phyloP scores from a whole-genome alignment of 2,888 invertebrate species.

The Callyntrura sp. region DNA sequence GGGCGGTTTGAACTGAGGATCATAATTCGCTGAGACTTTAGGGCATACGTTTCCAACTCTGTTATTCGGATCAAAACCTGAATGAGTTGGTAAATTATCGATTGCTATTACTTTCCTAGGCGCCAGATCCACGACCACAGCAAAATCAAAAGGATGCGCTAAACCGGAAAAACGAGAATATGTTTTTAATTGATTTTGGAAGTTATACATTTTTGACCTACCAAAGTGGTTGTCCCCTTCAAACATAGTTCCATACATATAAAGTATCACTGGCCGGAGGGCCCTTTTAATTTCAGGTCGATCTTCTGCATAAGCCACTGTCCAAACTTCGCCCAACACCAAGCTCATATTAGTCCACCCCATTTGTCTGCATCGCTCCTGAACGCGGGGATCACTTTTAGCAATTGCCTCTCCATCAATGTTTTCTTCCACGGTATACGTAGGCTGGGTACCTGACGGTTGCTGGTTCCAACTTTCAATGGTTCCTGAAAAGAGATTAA shows the following conservation, averaged over 20 bases:
- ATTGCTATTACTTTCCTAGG: conserved; percentile 55
- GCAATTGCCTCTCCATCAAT: neutral
- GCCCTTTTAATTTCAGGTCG: neutral
- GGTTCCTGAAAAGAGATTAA: conserved; percentile 27
- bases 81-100: conserved; percentile 72
- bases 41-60: conserved; percentile 58
- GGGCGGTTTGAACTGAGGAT: conserved; percentile 10
- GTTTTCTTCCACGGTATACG: conserved; percentile 45
- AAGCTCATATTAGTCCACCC: conserved; percentile 49
- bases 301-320: conserved; percentile 14
- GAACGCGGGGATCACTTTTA: conserved; percentile 18
- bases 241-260: conserved; percentile 57
- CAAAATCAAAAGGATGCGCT: conserved; percentile 79
- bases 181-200: too few relatives aligned
- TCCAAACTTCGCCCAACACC: conserved; percentile 14
- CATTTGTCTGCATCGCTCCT: conserved; percentile 37
- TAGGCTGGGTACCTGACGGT: conserved; percentile 27
- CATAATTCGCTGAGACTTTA: conserved; percentile 1
- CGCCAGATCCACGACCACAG: conserved; percentile 61
- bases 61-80: conserved; percentile 51
- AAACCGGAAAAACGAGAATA: neutral
- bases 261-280: conserved; percentile 38
- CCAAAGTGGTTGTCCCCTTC: conserved; percentile 67
- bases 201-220: neutral
- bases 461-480: conserved; percentile 19